A percentile compares a stretch with the other conserved stretches of the same genome.
Conservation (phyloP, 2,888 invertebrate genomes). For the Teleogryllus oceanicus region DNA sequence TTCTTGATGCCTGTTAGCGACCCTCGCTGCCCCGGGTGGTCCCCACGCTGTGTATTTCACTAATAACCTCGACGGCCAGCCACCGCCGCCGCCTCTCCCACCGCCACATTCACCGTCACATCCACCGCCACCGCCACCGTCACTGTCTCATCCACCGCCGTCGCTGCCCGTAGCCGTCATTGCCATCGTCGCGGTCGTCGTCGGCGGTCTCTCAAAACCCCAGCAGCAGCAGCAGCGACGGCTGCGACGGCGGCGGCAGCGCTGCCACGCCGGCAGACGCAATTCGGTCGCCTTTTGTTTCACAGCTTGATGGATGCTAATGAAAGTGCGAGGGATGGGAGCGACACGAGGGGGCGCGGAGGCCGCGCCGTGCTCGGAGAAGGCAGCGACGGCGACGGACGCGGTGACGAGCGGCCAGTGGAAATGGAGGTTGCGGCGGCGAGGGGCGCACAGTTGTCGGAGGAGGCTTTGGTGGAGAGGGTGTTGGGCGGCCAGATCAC, state of each 20-base stretch:
- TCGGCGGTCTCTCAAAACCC: not conserved
- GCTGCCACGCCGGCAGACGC: slow-evolving; percentile 23
- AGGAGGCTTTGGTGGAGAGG: not conserved
- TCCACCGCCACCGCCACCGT: too few species aligned
- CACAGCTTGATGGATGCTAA: slow-evolving; percentile 38
- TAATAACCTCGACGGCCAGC: slow-evolving; percentile 28
- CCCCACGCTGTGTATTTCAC: slow-evolving; percentile 25
- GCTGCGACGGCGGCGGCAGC: not conserved
- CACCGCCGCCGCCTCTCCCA: too few species aligned
- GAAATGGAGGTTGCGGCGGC: not conserved
- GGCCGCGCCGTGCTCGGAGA: not conserved
- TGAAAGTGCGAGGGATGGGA: slow-evolving; percentile 34
- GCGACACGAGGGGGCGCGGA: not conserved
- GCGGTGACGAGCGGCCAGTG: not conserved
- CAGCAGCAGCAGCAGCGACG: not conserved
- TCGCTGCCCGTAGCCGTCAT: slow-evolving; percentile 18
- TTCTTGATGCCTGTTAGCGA: too few species aligned
- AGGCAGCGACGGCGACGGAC: not conserved
- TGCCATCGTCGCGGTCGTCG: not conserved
- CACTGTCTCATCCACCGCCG: too few species aligned
- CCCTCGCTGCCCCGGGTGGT: not conserved
- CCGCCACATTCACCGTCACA: too few species aligned
- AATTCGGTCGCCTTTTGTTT: slow-evolving; percentile 40
- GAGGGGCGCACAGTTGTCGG: not conserved
- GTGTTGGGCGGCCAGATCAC: not conserved